Conservation (phyloP, 2,113 vertebrate species). For the Cyprinus carpio region DNA sequence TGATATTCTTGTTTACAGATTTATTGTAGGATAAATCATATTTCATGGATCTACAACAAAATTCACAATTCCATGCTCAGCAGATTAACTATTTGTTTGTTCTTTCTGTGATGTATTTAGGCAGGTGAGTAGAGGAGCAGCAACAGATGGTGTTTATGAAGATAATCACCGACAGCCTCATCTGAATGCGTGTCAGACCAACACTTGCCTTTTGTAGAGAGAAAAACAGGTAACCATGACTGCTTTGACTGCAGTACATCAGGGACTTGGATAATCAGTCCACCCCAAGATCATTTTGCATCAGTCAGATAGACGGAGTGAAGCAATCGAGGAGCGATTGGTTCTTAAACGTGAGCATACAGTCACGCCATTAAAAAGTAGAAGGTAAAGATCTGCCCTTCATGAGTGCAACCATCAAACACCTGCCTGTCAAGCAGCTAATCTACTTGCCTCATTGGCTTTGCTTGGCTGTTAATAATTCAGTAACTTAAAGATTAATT, state of each 20-base stretch:
- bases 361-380: constrained; percentile 60
- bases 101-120: constrained; percentile 48
- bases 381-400: constrained; percentile 74
- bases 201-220: constrained; percentile 10
- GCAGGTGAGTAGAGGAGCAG: constrained; percentile 46
- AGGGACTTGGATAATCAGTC: constrained; percentile 24
- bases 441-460: constrained; percentile 66
- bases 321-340: constrained; percentile 23
- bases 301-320: constrained; percentile 15
- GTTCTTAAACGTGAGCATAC: constrained; percentile 42
- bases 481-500: constrained; percentile 60
- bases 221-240: constrained; percentile 35
- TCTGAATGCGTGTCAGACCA: constrained; percentile 47
- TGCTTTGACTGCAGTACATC: constrained; percentile 41
- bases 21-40: constrained; percentile 40
- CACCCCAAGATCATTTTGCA: constrained; percentile 35
- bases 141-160: constrained; percentile 58
- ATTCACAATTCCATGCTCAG: constrained; percentile 34
- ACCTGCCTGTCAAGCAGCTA: constrained; percentile 73
- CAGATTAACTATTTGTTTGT: constrained; percentile 46
- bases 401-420: constrained; percentile 74
- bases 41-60: constrained; percentile 28
- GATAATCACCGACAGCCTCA: constrained; percentile 49
- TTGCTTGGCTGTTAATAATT: constrained; percentile 59
- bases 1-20: background rate